A percentile compares a stretch with the other conserved stretches of the same genome.
These are phyloP conservation scores for Rhamphomyia laevipes DNA, from an alignment of 2,888 invertebrate genomes.

Conservation along the genomic window DNA sequence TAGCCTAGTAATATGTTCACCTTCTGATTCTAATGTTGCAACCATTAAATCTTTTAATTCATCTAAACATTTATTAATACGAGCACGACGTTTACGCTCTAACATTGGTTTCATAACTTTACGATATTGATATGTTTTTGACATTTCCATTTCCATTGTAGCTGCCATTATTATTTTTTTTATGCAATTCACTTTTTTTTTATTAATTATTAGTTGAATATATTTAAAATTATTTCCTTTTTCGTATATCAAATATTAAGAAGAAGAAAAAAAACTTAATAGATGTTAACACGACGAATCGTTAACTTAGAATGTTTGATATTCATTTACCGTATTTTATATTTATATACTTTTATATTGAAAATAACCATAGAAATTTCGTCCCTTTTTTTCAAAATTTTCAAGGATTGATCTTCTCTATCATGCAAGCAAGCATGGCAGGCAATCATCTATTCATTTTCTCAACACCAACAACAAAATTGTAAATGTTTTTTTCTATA, in stretches of 20 bases:
- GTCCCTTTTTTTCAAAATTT: constrained; percentile 29
- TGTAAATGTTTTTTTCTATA: no score
- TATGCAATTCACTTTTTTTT: neutral
- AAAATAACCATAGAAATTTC: constrained; percentile 14
- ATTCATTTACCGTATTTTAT: constrained; percentile 21
- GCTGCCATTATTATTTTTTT: neutral
- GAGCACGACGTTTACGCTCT: constrained; percentile 75
- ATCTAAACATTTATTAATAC: constrained; percentile 83
- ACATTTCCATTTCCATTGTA: constrained; percentile 40
- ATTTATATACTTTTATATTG: constrained; percentile 37
- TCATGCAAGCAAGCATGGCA: no score
- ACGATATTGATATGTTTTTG: constrained; percentile 85
- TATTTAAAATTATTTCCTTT: constrained; percentile 17
- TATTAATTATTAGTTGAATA: no score
- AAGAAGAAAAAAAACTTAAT: neutral
- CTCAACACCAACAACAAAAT: no score
- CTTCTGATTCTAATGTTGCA: constrained; percentile 53
- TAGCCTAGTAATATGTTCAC: constrained; percentile 78
- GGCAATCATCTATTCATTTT: no score
- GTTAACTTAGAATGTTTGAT: constrained; percentile 31
- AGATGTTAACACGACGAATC: constrained; percentile 22
- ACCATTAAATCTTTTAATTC: constrained; percentile 86
- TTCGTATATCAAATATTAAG: neutral
- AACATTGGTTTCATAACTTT: constrained; percentile 92
- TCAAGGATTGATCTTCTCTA: no score